Evolutionary conservation across 2,797 vertebrate species (phyloP).

Genomic region (Prunella strophiata): DNA sequence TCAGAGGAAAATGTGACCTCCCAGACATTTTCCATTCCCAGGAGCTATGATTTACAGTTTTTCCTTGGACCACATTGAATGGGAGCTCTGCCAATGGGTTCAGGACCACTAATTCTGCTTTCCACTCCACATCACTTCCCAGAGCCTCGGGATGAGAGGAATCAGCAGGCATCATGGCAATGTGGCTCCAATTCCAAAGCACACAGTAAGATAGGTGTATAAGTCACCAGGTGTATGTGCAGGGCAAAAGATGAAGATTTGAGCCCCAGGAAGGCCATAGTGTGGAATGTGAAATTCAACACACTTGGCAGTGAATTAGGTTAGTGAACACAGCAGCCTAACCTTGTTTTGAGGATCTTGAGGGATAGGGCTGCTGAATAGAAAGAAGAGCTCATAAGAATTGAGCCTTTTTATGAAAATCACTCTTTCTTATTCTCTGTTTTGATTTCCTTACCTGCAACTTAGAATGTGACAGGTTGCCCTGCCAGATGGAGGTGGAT

Average conservation of each 20-base stretch:
- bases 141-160: background rate
- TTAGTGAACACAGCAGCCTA: background rate
- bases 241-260: background rate
- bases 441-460: background rate
- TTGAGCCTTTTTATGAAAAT: background rate
- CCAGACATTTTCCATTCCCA: background rate
- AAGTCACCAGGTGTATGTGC: background rate
- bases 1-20: background rate
- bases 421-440: background rate
- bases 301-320: background rate
- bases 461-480: background rate
- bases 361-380: background rate
- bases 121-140: slow-evolving; percentile 14
- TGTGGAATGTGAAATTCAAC: background rate
- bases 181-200: background rate
- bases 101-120: background rate
- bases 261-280: background rate
- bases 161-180: slow-evolving; percentile 4
- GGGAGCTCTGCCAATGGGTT: background rate
- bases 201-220: background rate
- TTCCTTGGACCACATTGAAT: slow-evolving; percentile 13
- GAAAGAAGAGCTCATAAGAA: background rate
- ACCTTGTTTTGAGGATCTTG: background rate
- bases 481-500: background rate
- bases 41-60: slow-evolving; percentile 14